Evolutionary conservation across 2,888 invertebrate genomes (phyloP).

Genomic region (Yponomeuta cagnagella): DNA sequence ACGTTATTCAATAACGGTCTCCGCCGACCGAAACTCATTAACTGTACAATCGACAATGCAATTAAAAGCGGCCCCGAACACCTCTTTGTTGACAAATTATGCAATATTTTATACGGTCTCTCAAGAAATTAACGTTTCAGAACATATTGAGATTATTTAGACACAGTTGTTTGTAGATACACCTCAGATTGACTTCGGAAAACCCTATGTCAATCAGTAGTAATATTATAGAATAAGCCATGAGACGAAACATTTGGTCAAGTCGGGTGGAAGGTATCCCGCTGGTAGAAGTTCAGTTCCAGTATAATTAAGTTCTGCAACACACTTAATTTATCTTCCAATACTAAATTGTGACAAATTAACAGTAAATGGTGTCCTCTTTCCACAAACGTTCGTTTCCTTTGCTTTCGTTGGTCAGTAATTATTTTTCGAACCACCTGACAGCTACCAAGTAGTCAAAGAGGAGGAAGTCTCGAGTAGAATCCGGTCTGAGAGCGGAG

Average conservation of each 20-base stretch:
- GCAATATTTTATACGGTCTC: not conserved
- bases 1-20: constrained; percentile 10
- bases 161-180: too few species aligned
- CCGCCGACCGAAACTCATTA: constrained; percentile 11
- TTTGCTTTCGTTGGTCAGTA: not conserved
- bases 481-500: not conserved
- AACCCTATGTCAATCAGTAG: too few species aligned
- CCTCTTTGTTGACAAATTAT: not conserved
- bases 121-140: not conserved
- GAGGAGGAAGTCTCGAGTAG: not conserved
- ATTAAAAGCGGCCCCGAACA: not conserved
- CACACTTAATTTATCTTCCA: too few species aligned
- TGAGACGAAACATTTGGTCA: too few species aligned
- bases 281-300: too few species aligned
- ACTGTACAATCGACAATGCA: not conserved
- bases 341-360: too few species aligned
- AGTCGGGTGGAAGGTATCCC: too few species aligned
- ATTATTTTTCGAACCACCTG: constrained; percentile 4
- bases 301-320: too few species aligned
- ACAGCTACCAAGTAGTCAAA: not conserved
- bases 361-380: too few species aligned
- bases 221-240: too few species aligned
- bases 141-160: too few species aligned
- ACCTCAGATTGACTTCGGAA: too few species aligned
- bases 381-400: not conserved